Evolutionary conservation across 1,140 invertebrate species (phyloP), one percentile per base, ranked within the genome.

Genomic region (Charaxes varanes): DNA sequence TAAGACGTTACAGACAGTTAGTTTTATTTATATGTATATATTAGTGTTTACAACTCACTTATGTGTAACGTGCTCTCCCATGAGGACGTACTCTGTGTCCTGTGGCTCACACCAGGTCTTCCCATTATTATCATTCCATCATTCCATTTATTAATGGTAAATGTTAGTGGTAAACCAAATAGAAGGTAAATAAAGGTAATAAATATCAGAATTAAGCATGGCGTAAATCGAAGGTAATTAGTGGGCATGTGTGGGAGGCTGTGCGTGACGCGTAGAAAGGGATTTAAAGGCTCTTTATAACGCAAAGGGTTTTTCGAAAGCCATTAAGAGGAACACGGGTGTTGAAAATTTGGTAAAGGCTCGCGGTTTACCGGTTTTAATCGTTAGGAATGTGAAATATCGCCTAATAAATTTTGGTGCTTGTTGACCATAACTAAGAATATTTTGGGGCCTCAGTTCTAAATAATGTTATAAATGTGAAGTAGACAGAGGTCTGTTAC

Each of bases 1-100:
- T n/a, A n/a, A n/a, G n/a, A n/a, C n/a, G n/a, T n/a, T n/a, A n/a
- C n/a, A n/a, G n/a, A n/a, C n/a, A n/a, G n/a, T n/a, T n/a, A n/a
- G n/a, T n/a, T n/a, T n/a, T n/a, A n/a, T n/a, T n/a, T n/a, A n/a
- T n/a, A n/a, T n/a, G n/a, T n/a, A n/a, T n/a, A n/a, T 22, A 22
- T 22, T 3, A 26, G 2, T 11, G 10, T 12, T 12, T 19, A n/a
- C 7, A 6, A 56, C 88, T 89, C 76, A 93, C 91, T 89, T 89
- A 61, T 85, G 87, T 18, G 88, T 88, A 7, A 91, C 87, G 71
- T 94, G 90, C 83, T 94, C 93, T 12, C 93, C 93, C 93, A 94
- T 94, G 1, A 91, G 82, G 21, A 94, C 90, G 77, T 93, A 93
- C 15, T 94, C 90, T 0, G 90, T 87, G 40, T 90, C 90, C 43